Evolutionary conservation across 1,140 invertebrate species (phyloP).

Genomic region (Brachionus asplanchnoidis): DNA sequence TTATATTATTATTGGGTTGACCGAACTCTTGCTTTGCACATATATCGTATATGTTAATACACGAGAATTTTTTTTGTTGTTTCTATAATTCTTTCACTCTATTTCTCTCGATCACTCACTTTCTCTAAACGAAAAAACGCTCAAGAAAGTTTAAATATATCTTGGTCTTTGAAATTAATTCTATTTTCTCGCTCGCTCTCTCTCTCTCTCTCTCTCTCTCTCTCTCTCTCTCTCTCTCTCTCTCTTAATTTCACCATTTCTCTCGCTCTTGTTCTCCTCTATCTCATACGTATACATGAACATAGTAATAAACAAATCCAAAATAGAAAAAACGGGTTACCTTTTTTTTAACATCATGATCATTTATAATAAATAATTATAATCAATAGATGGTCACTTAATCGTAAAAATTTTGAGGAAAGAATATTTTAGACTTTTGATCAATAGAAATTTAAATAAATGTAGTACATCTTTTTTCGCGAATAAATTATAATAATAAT

Average conservation of each 20-base stretch:
- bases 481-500: neutral
- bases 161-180: neutral
- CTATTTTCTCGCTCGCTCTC: neutral
- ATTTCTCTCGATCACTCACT: neutral
- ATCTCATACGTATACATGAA: slow-evolving; percentile 1
- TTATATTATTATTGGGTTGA: slow-evolving; percentile 26
- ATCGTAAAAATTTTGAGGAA: neutral
- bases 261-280: neutral
- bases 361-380: neutral
- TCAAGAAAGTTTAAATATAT: slow-evolving; percentile 26
- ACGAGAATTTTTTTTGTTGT: neutral
- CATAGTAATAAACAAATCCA: neutral
- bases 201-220: neutral
- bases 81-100: neutral
- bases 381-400: neutral
- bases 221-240: neutral
- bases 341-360: neutral
- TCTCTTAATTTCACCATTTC: neutral
- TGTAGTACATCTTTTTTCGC: neutral
- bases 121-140: neutral
- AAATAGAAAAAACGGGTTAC: neutral
- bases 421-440: neutral
- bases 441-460: neutral
- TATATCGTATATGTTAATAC: slow-evolving; percentile 28
- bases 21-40: neutral